Base-by-base conservation (phyloP, 2,888 invertebrate species). In the Morpho achilles region DNA sequence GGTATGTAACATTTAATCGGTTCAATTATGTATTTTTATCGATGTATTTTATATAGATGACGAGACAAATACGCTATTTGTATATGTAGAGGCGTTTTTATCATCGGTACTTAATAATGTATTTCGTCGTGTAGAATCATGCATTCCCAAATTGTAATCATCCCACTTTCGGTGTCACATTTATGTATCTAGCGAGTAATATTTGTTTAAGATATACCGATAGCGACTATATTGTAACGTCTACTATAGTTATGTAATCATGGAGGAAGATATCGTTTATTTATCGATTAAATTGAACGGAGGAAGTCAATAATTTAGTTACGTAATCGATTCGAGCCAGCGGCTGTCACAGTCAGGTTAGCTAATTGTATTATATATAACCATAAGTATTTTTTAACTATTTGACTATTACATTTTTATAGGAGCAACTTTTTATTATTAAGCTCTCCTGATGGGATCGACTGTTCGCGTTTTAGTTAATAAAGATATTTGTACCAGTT, bases 141-240 rank as follows among this genome's bases (percentile, higher is more conserved):
- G 85, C 88, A 88, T 89, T 89, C 87, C 87, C 84, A 84, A 87
- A 87, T 84, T 86, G 76, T 87, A 88, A 86, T 86, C 87, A 76
- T 84, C 82, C 80, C 82, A 81, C 78, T 80, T 76, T 78, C 84
- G 81, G 76, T 80, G 80, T 82, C 82, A 80, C 83, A 74, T 86
- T 81, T 76, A 82, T 84, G 82, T 84, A 83, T 84, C 80, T 87
- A 88, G 87, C 80, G 73, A 86, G 84, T 84, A 83, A 82, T 82
- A 79, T 85, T 85, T 84, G 80, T 84, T 88, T 88, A 85, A 84
- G 81, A 81, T 80, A 80, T 85, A 82, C 82, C 73, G 75, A 80
- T 84, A 87, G 85, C 77, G 77, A 77, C 77, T 81, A 73, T 66
- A 74, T 73, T 69, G 77, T 80, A 80, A 74, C 75, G 70, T 78